These are phyloP conservation scores for Lanius collurio DNA, from an alignment of 2,113 vertebrate species.

Conservation along the genomic window DNA sequence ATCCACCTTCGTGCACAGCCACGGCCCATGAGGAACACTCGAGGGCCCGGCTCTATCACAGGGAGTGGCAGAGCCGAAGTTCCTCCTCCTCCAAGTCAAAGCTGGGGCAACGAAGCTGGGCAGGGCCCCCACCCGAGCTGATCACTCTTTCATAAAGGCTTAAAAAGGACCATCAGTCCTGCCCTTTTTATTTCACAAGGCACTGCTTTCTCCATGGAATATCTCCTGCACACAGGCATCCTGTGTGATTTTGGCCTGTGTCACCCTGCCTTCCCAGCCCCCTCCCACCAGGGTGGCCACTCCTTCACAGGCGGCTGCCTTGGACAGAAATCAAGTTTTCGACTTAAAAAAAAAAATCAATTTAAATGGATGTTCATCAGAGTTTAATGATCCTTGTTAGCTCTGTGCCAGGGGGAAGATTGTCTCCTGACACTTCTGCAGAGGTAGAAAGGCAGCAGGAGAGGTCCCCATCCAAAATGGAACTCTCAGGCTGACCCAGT, in stretches of 20 bases:
- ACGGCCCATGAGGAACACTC: too few relatives aligned
- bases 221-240: background rate
- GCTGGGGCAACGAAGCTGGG: too few relatives aligned
- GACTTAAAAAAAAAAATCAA: background rate
- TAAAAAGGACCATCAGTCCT: too few relatives aligned
- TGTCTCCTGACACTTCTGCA: background rate
- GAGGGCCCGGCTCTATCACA: too few relatives aligned
- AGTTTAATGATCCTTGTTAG: constrained; percentile 53
- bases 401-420: background rate
- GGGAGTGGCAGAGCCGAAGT: too few relatives aligned
- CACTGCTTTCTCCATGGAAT: background rate
- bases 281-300: accelerated
- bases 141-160: too few relatives aligned
- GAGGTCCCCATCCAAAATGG: background rate
- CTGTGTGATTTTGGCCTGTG: background rate
- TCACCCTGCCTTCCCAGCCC: background rate
- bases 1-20: too few relatives aligned
- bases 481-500: background rate
- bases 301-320: accelerated
- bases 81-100: too few relatives aligned
- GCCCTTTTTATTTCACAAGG: too few relatives aligned
- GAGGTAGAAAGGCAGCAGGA: background rate
- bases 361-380: constrained; percentile 46
- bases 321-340: background rate
- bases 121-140: too few relatives aligned